Percentiles rank a stretch among this genome's conserved stretches.
Conservation (phyloP, 2,797 vertebrate species). For the Poeciliopsis infans region DNA sequence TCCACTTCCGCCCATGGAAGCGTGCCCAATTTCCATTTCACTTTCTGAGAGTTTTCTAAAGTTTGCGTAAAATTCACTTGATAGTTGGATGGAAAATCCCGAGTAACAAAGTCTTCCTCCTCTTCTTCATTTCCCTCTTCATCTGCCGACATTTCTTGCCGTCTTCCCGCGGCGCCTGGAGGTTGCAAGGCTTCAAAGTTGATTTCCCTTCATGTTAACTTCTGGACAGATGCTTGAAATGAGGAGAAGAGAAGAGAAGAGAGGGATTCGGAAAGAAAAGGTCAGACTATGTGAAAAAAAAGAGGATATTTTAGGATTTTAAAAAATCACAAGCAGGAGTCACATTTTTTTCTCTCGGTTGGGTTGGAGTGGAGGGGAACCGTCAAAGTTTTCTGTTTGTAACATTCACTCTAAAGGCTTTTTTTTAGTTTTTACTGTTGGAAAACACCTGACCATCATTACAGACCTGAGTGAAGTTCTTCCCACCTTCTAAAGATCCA, state of each 20-base stretch:
- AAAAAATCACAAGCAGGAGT: conserved; percentile 19
- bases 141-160: conserved; percentile 52
- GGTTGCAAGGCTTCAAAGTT: conserved; percentile 82
- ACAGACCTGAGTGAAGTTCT: too few relatives aligned
- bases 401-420: too few relatives aligned
- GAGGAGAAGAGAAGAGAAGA: conserved; percentile 42
- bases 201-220: conserved; percentile 68
- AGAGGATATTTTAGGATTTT: conserved; percentile 24
- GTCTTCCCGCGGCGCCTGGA: conserved; percentile 75
- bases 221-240: conserved; percentile 67
- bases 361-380: not conserved
- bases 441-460: too few relatives aligned
- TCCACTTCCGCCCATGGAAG: conserved; percentile 38
- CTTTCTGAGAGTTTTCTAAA: conserved; percentile 65
- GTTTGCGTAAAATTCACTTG: conserved; percentile 74
- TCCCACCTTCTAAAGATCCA: too few relatives aligned
- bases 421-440: too few relatives aligned
- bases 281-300: conserved; percentile 20
- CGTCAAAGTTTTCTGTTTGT: not conserved
- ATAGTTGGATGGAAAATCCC: conserved; percentile 57
- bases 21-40: conserved; percentile 58
- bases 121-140: conserved; percentile 43
- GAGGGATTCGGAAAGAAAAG: conserved; percentile 23
- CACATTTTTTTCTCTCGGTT: not conserved
- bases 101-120: conserved; percentile 46